Conservation (phyloP, 1,140 invertebrate genomes). For the Sitodiplosis mosellana region DNA sequence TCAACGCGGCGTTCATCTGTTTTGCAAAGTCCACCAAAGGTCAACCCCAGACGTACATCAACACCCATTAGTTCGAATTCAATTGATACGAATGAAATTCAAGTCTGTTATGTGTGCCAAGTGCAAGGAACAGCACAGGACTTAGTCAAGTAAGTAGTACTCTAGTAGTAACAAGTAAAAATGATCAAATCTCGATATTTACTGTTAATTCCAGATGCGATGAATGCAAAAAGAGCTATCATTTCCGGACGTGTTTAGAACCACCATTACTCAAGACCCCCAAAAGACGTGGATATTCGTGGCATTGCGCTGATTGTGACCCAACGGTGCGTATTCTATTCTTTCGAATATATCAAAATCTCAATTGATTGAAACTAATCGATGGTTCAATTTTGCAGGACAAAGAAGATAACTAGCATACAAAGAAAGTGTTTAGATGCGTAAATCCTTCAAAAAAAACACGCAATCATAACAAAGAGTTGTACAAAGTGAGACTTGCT, state of each 20-base stretch:
- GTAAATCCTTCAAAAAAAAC: too few relatives aligned
- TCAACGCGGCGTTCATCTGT: not conserved
- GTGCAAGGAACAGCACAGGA: slow-evolving; percentile 31
- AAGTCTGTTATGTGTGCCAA: slow-evolving; percentile 33
- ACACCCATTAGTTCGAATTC: too few relatives aligned
- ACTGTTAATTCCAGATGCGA: slow-evolving; percentile 43
- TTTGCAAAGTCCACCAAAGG: not conserved
- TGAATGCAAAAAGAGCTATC: slow-evolving; percentile 76
- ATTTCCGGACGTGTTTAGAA: slow-evolving; percentile 73
- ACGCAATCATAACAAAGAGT: too few relatives aligned
- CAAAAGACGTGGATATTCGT: slow-evolving; percentile 80
- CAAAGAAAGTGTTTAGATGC: too few relatives aligned
- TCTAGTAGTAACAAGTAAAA: not conserved
- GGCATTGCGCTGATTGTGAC: slow-evolving; percentile 92
- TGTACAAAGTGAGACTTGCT: too few relatives aligned
- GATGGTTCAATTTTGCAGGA: too few relatives aligned
- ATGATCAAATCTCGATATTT: not conserved
- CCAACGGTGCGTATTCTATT: slow-evolving; percentile 61
- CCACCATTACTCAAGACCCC: slow-evolving; percentile 86
- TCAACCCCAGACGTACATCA: too few relatives aligned
- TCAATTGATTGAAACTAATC: too few relatives aligned
- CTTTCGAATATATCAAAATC: too few relatives aligned
- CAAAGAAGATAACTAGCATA: too few relatives aligned
- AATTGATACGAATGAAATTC: not conserved
- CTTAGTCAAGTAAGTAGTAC: slow-evolving; percentile 36